Base-by-base conservation (phyloP, 37 sponge, comb jelly and placozoan species). In the Oopsacas minuta region DNA sequence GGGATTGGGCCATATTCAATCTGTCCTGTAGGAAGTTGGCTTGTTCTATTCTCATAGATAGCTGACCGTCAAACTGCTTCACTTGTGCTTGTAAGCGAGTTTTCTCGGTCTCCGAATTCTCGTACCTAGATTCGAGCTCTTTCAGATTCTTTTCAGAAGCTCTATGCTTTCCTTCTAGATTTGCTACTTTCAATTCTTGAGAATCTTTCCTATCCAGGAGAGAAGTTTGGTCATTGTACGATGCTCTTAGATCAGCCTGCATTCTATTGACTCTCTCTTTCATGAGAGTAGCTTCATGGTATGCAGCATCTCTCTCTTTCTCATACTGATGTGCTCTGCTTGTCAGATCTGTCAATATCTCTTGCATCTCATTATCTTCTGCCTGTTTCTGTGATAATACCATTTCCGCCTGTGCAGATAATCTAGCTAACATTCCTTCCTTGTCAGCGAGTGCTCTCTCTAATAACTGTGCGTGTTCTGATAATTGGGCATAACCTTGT, bases 1-100 rank as follows among this genome's bases (percentile, higher is more conserved):
- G 75, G 30, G 75, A 61, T 61, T 61, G 75, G 75, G 75, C 75
- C 75, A 61, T 61, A 34, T 61, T 61, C 28, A 61, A 61, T 61
- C 75, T 3, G 30, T 61, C 75, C 28, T 61, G 75, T 25, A 61
- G 75, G 75, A 61, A 61, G 75, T 61, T 61, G 28, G 75, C 75
- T 61, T 61, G 75, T 61, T 61, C 75, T 25, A 25, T 61, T 61
- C 75, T 61, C 75, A 25, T 61, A 7, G 75, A 61, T 5, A 25
- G 20, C 22, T 61, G 75, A 61, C 30, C 30, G 5, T 61, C 75
- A 61, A 61, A n/a, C 30, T 61, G 75, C 28, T 3, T n/a, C 32
- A 12, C 75, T 3, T 61, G 75, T 25, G 28, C 30, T 20, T 61
- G 75, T 5, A 61, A 20, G 5, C 75, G 75, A 12, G 7, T 25